Percentiles rank a stretch among this genome's conserved stretches.
These are phyloP conservation scores for Limnephilus marmoratus DNA, from an alignment of 2,888 invertebrate genomes.

Conservation along the genomic window DNA sequence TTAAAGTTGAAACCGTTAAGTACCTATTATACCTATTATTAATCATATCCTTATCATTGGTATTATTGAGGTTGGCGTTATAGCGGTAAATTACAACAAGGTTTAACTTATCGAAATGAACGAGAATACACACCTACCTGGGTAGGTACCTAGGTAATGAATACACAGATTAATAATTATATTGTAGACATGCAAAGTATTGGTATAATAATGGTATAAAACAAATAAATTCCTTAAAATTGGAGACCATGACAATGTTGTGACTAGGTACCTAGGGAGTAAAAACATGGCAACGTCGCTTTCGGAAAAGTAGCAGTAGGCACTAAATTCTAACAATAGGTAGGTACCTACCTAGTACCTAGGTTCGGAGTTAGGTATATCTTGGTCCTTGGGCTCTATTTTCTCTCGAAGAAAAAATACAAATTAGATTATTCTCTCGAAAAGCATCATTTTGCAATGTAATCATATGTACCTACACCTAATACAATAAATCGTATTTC, in stretches of 20 bases:
- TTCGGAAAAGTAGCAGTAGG: neutral
- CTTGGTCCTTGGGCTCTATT: neutral
- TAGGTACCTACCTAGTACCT: too few relatives aligned
- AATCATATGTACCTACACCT: neutral
- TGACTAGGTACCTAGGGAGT: neutral
- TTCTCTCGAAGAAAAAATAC: neutral
- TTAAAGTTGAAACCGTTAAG: neutral
- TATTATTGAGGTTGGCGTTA: neutral
- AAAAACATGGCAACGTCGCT: constrained; percentile 2
- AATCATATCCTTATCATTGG: neutral
- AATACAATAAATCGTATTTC: neutral
- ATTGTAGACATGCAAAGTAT: neutral
- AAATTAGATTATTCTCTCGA: neutral
- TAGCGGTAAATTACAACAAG: neutral
- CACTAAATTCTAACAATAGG: neutral
- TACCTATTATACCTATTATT: neutral
- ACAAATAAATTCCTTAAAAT: neutral
- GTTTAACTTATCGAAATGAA: neutral
- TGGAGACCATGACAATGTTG: neutral
- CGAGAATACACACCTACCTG: neutral
- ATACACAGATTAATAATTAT: neutral
- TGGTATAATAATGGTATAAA: neutral
- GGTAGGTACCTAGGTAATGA: neutral
- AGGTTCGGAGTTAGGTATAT: neutral
- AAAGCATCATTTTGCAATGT: neutral